These are phyloP conservation scores for Apis florea DNA, from an alignment of 1,140 invertebrate genomes.

Conservation along the genomic window DNA sequence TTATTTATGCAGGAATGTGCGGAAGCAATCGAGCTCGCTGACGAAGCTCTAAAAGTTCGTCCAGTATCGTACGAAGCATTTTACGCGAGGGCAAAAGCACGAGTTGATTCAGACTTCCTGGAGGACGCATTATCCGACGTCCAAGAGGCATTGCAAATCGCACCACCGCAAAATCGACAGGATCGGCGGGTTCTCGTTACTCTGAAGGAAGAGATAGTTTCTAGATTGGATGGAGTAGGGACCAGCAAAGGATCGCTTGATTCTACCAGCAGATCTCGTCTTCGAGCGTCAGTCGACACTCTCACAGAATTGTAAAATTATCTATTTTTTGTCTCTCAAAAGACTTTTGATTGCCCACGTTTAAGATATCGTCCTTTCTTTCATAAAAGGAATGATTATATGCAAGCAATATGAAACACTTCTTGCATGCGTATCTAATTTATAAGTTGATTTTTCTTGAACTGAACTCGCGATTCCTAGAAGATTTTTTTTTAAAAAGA, in stretches of 20 bases:
- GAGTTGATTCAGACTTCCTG: slow-evolving; percentile 85
- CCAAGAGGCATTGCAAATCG: slow-evolving; percentile 85
- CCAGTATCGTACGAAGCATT: slow-evolving; percentile 95
- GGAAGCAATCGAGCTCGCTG: slow-evolving; percentile 92
- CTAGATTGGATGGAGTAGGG: slow-evolving; percentile 71
- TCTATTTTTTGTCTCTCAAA: not conserved
- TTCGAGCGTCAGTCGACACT: slow-evolving; percentile 79
- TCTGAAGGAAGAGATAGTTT: slow-evolving; percentile 85
- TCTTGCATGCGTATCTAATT: slow-evolving; percentile 4
- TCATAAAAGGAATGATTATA: not conserved
- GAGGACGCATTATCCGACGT: slow-evolving; percentile 85
- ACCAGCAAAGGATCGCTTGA: slow-evolving; percentile 67
- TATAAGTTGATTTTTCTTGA: not conserved
- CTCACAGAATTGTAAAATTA: slow-evolving; percentile 78
- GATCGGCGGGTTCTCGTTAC: slow-evolving; percentile 84
- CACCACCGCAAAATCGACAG: slow-evolving; percentile 85
- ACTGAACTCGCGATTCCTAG: slow-evolving; percentile 1
- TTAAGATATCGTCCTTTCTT: not conserved
- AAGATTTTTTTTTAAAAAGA: not conserved
- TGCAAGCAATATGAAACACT: not conserved
- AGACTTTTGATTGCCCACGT: not conserved
- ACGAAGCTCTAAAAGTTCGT: slow-evolving; percentile 90
- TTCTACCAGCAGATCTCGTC: slow-evolving; percentile 57
- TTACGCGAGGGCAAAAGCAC: slow-evolving; percentile 93
- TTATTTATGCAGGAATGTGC: slow-evolving; percentile 84